Conservation (phyloP, 2,888 invertebrate species). For the Toxonevra muliebris region DNA sequence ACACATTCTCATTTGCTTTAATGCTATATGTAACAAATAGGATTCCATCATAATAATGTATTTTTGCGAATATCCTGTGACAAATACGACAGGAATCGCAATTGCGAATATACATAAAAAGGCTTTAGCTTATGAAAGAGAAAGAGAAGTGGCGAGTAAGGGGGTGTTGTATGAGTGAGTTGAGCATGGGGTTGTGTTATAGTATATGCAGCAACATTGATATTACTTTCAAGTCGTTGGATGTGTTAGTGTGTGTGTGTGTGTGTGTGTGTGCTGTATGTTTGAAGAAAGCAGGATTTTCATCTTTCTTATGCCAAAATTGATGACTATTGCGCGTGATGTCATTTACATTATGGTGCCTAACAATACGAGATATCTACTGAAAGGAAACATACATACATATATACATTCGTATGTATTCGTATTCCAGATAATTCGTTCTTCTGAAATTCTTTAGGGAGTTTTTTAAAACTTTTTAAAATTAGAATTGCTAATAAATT, state of each 20-base stretch:
- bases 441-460: background rate
- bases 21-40: conserved; percentile 44
- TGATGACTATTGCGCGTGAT: conserved; percentile 57
- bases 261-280: background rate
- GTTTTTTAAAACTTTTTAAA: background rate
- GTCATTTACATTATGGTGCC: conserved; percentile 50
- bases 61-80: conserved; percentile 50
- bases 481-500: too few species aligned
- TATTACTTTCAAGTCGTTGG: background rate
- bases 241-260: background rate
- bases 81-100: conserved; percentile 57
- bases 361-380: too few species aligned
- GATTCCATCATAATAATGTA: conserved; percentile 59
- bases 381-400: too few species aligned
- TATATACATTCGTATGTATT: too few species aligned
- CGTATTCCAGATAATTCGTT: too few species aligned
- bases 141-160: background rate
- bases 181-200: background rate
- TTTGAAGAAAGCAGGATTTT: conserved; percentile 17
- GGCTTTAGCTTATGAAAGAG: too few species aligned
- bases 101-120: conserved; percentile 47
- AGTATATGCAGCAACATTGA: background rate
- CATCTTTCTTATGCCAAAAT: conserved; percentile 42
- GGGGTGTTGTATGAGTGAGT: background rate
- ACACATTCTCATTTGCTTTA: conserved; percentile 30